phyloP scores from a whole-genome alignment of 2,797 vertebrate species.

The Odontamblyopus lacepedii region DNA sequence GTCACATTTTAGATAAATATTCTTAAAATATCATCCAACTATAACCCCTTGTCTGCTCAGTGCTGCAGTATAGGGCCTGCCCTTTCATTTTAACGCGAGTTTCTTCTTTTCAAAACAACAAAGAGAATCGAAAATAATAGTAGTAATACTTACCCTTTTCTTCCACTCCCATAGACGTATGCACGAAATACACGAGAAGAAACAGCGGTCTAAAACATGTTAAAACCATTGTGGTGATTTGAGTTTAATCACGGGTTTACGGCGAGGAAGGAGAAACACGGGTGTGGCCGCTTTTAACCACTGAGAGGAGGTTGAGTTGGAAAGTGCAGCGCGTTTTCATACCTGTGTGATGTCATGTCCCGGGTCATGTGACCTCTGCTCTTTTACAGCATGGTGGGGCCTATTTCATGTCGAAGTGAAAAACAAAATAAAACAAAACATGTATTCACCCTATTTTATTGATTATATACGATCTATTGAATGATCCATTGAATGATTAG shows the following conservation, averaged over 20 bases:
- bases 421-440: no score
- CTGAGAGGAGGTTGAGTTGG: background rate
- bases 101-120: background rate
- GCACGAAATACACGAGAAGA: conserved; percentile 13
- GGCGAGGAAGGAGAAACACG: background rate
- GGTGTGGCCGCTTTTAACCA: conserved; percentile 1
- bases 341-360: conserved; percentile 43
- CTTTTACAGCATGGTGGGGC: no score
- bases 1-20: background rate
- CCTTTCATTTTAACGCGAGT: accelerated
- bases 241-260: background rate
- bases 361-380: conserved; percentile 28
- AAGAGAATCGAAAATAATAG: background rate
- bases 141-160: background rate
- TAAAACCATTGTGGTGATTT: conserved; percentile 18
- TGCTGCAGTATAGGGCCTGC: background rate
- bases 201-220: conserved; percentile 8
- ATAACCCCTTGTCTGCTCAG: background rate
- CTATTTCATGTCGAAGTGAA: no score
- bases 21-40: background rate
- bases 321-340: background rate
- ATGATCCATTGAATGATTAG: no score
- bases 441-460: no score
- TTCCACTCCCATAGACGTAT: background rate
- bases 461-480: no score